phyloP scores from a whole-genome alignment of 2,797 vertebrate species.

The Neosalanx taihuensis region DNA sequence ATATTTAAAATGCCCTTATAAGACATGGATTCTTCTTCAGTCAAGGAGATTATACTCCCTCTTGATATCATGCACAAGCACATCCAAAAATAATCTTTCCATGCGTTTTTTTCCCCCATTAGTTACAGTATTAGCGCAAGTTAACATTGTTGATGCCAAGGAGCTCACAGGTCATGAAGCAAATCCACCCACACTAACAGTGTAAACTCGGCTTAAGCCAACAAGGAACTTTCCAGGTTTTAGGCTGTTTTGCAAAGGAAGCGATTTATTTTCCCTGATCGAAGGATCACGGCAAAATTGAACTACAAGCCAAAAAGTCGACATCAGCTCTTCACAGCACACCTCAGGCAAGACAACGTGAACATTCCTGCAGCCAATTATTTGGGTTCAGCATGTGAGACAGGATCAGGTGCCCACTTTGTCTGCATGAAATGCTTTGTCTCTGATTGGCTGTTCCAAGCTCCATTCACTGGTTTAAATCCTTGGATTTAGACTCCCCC shows the following conservation, averaged over 20 bases:
- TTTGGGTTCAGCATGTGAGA: slow-evolving; percentile 55
- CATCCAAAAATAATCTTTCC: background rate
- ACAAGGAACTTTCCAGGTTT: slow-evolving; percentile 60
- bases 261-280: slow-evolving; percentile 50
- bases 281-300: slow-evolving; percentile 52
- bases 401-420: slow-evolving; percentile 66
- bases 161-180: slow-evolving; percentile 49
- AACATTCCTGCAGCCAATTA: slow-evolving; percentile 66
- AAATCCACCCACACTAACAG: slow-evolving; percentile 49
- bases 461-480: slow-evolving; percentile 55
- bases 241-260: slow-evolving; percentile 54
- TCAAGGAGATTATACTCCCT: background rate
- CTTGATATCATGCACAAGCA: background rate
- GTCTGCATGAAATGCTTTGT: slow-evolving; percentile 48
- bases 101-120: slow-evolving; percentile 11
- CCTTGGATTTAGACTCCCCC: slow-evolving; percentile 56
- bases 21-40: background rate
- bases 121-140: slow-evolving; percentile 19
- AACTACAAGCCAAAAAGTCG: slow-evolving; percentile 33
- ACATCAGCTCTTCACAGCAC: slow-evolving; percentile 4
- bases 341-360: slow-evolving; percentile 48
- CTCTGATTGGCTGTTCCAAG: slow-evolving; percentile 50
- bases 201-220: slow-evolving; percentile 43
- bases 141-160: slow-evolving; percentile 39
- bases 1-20: background rate